Percentiles rank a stretch among this genome's conserved stretches.
phyloP scores from a whole-genome alignment of 2,113 vertebrate species.

The Piprites chloris region DNA sequence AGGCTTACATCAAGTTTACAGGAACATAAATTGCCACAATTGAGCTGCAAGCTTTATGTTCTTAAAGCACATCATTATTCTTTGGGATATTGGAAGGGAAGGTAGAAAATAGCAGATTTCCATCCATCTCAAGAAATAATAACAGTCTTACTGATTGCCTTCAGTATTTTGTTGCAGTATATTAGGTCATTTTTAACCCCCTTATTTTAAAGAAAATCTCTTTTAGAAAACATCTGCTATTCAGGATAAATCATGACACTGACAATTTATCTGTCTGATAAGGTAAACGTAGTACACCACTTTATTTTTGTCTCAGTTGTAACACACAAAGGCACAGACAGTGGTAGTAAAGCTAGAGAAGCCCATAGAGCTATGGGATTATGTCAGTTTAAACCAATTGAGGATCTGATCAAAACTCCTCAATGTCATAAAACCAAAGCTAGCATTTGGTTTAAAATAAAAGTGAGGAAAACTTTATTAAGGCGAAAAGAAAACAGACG shows the following conservation, averaged over 20 bases:
- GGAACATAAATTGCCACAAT: slow-evolving; percentile 51
- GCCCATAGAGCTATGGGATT: not conserved
- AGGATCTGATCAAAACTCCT: not conserved
- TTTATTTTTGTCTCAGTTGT: not conserved
- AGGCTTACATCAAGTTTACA: slow-evolving; percentile 23
- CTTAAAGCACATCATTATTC: slow-evolving; percentile 66
- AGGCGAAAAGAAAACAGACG: not conserved
- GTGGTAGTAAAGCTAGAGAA: not conserved
- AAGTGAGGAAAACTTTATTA: not conserved
- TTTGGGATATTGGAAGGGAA: slow-evolving; percentile 24
- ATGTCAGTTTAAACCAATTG: not conserved
- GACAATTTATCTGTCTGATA: slow-evolving; percentile 35
- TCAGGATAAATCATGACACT: not conserved
- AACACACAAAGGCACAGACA: not conserved
- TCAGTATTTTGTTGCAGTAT: not conserved
- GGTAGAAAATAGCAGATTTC: slow-evolving; percentile 52
- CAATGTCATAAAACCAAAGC: not conserved
- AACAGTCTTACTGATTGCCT: slow-evolving; percentile 19
- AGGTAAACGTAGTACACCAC: not conserved
- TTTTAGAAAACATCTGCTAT: slow-evolving; percentile 16
- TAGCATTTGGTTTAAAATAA: not conserved
- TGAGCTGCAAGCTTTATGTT: slow-evolving; percentile 52
- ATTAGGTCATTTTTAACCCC: slow-evolving; percentile 15
- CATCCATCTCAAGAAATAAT: slow-evolving; percentile 44
- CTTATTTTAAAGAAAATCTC: slow-evolving; percentile 24